Evolutionary conservation across 2,113 vertebrate genomes (phyloP), one percentile per base, ranked within the genome.

Genomic region (Propithecus coquereli): DNA sequence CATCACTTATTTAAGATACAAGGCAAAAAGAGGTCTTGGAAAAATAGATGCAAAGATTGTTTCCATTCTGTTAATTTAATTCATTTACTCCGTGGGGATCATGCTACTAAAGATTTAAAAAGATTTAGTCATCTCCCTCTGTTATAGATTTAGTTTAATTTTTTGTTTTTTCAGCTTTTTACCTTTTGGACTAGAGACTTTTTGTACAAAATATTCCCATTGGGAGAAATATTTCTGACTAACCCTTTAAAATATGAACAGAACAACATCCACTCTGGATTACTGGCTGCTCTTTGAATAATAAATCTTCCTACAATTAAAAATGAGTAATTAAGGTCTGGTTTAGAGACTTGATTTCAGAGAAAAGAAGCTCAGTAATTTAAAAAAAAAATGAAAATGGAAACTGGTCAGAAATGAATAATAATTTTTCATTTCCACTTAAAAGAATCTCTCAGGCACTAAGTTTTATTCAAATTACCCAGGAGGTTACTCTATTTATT

Each of bases 371-470:
- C 0, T 27, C 2, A 63, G 12, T 70, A 94, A 96, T 96, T 89
- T 79, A 96, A 12, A 95, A 54, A 54, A 97, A 90, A 96, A 97
- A 90, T 80, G 57, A 81, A 82, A 27, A 94, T 70, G 82, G 74
- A 93, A 63, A 84, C n/a, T 90, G 52, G 68, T 86, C 96, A 97
- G 47, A 61, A 96, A n/a, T 34, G 89, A 45, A 22, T 23, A 81
- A 47, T 8, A 98, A 57, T 65, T 63, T 91, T 68, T n/a, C 5
- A 71, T 95, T 97, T 97, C 84, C 91, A 87, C 96, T 97, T 91
- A 12, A 93, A 97, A 95, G 87, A 94, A 57, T 43, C 23, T 85
- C 57, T 93, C 25, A 65, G 54, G 80, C 76, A 90, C 66, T 66
- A 79, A 74, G 40, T 91, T 94, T 91, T 43, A 81, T 77, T 94